Evolutionary conservation across 2,797 vertebrate species (phyloP).

Genomic region (Dipus sagitta): DNA sequence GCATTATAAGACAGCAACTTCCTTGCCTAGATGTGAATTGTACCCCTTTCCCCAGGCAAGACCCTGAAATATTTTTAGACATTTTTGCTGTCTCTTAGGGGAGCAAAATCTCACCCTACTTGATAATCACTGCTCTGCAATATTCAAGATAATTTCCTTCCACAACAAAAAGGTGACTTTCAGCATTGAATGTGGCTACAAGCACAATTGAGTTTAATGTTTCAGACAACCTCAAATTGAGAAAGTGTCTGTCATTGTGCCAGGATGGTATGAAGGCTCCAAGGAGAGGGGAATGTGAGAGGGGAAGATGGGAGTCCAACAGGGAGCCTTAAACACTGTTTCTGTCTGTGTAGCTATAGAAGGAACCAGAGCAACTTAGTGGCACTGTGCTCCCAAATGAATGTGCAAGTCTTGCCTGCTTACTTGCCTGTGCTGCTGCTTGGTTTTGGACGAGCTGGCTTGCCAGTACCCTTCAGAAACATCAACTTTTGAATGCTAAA

Average conservation of each 20-base stretch:
- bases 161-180: not conserved
- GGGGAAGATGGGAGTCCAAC: not conserved
- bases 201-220: not conserved
- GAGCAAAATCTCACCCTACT: not conserved
- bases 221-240: slow-evolving; percentile 45
- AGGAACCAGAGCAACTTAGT: slow-evolving; percentile 76
- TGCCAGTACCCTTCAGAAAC: slow-evolving; percentile 70
- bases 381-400: not conserved
- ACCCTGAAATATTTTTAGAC: slow-evolving; percentile 1
- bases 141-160: slow-evolving; percentile 7
- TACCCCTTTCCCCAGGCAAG: not conserved
- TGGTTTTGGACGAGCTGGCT: slow-evolving; percentile 53
- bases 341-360: slow-evolving; percentile 81
- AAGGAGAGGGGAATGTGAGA: no score
- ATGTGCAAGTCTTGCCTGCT: slow-evolving; percentile 69
- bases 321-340: not conserved
- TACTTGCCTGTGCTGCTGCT: slow-evolving; percentile 46
- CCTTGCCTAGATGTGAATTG: not conserved
- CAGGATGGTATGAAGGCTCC: not conserved
- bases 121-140: not conserved
- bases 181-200: not conserved
- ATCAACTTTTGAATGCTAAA: slow-evolving; percentile 51
- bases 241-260: slow-evolving; percentile 20
- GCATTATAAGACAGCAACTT: not conserved
- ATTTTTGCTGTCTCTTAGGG: not conserved